These are phyloP conservation scores for Triplophysa dalaica DNA, from an alignment of 2,113 vertebrate species.

Conservation along the genomic window DNA sequence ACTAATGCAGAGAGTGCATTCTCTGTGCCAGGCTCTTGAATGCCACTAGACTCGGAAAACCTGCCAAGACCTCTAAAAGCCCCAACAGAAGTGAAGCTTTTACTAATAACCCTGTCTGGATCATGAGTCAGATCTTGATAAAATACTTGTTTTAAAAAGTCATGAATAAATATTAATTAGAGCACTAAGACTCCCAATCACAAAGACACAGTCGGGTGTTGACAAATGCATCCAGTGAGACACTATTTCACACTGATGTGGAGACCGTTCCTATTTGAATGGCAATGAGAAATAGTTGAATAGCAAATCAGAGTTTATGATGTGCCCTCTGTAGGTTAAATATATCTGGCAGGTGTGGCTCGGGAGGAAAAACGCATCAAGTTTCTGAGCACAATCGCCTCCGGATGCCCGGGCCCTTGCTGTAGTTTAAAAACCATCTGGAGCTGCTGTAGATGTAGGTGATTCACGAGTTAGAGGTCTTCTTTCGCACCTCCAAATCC, in stretches of 20 bases:
- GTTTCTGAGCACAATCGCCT: not conserved
- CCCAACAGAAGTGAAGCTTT: not conserved
- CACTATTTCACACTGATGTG: not conserved
- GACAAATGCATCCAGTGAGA: not conserved
- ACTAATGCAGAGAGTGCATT: constrained; percentile 30
- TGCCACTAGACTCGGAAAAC: constrained; percentile 18
- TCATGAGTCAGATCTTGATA: not conserved
- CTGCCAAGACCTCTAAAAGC: not conserved
- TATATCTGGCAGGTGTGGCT: constrained; percentile 14
- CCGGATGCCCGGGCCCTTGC: constrained; percentile 24
- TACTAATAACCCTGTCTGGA: not conserved
- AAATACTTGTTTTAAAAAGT: not conserved
- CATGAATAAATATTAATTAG: constrained; percentile 18
- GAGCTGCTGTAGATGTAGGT: constrained; percentile 20
- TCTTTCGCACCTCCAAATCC: constrained; percentile 1
- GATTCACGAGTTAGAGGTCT: constrained; percentile 13
- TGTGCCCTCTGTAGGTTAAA: not conserved
- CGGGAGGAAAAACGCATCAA: constrained; percentile 5
- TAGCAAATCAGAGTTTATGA: not conserved
- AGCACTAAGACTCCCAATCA: not conserved
- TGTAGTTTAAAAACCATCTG: constrained; percentile 42
- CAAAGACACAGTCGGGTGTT: not conserved
- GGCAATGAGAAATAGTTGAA: not conserved
- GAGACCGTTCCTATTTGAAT: not conserved
- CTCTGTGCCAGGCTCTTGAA: constrained; percentile 40